These are phyloP conservation scores for Petrocephalus sullivani DNA, from an alignment of 2,797 vertebrate species.

Conservation along the genomic window DNA sequence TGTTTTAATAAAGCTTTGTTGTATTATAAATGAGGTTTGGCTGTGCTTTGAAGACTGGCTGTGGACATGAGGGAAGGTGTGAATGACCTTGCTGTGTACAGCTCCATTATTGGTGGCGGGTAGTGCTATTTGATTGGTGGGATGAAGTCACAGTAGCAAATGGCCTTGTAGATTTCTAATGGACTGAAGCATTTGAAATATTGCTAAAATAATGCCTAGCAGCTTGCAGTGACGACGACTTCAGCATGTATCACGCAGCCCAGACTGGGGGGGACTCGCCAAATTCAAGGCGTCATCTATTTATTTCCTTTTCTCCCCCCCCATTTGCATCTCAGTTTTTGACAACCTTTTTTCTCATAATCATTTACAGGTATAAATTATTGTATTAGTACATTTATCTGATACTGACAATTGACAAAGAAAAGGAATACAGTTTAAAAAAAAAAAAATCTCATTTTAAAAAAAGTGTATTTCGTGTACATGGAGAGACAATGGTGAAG, in stretches of 20 bases:
- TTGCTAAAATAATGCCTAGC: not conserved
- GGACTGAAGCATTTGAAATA: not conserved
- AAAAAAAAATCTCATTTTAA: constrained; percentile 20
- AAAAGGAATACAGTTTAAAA: constrained; percentile 24
- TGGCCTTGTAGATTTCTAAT: not conserved
- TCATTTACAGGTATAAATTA: constrained; percentile 52
- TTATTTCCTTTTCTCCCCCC: constrained; percentile 58
- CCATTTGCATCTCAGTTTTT: constrained; percentile 54
- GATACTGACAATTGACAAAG: constrained; percentile 47
- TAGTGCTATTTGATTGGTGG: not conserved
- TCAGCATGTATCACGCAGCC: not conserved
- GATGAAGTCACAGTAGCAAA: not conserved
- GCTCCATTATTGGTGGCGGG: not conserved
- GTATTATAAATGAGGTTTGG: not conserved
- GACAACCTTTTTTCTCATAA: constrained; percentile 54
- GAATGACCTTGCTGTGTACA: not conserved
- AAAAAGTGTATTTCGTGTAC: constrained; percentile 27
- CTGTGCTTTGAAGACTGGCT: not conserved
- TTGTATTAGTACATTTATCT: constrained; percentile 54
- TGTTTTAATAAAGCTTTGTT: constrained; percentile 17
- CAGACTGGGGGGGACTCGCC: not conserved
- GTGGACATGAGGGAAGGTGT: not conserved
- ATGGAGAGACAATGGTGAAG: constrained; percentile 33
- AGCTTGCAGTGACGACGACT: not conserved
- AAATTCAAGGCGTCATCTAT: constrained; percentile 55